A percentile compares a stretch with the other conserved stretches of the same genome.
Conservation (phyloP, 1,140 invertebrate genomes). For the Drosophila guanche region DNA sequence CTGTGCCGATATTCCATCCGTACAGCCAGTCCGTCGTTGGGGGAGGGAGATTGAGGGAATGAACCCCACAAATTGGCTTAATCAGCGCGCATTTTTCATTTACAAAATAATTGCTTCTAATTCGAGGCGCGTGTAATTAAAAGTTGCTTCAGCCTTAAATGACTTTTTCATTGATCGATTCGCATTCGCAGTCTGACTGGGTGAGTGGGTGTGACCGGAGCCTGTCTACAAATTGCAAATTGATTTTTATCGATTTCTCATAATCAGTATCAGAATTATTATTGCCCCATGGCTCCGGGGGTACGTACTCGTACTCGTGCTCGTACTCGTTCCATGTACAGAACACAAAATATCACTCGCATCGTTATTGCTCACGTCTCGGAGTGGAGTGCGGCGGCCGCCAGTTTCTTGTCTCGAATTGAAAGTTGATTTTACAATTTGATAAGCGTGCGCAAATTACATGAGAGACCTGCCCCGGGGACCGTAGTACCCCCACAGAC, state of each 20-base stretch:
- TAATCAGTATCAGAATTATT: slow-evolving; percentile 79
- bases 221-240: slow-evolving; percentile 77
- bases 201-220: slow-evolving; percentile 35
- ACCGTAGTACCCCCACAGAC: slow-evolving; percentile 33
- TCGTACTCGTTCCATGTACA: neutral
- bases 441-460: slow-evolving; percentile 79
- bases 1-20: slow-evolving; percentile 1
- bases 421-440: slow-evolving; percentile 80
- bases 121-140: slow-evolving; percentile 69
- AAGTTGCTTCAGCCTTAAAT: slow-evolving; percentile 44
- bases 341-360: slow-evolving; percentile 75
- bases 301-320: no score
- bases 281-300: slow-evolving; percentile 21
- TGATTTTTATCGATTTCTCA: slow-evolving; percentile 78
- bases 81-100: slow-evolving; percentile 66
- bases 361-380: slow-evolving; percentile 73
- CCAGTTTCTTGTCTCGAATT: slow-evolving; percentile 56
- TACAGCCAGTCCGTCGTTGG: neutral
- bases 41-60: neutral
- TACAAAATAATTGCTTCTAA: slow-evolving; percentile 63
- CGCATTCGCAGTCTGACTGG: slow-evolving; percentile 33
- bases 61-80: slow-evolving; percentile 54
- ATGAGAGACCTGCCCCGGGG: slow-evolving; percentile 62
- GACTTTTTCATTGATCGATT: slow-evolving; percentile 63
- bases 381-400: slow-evolving; percentile 22